These are phyloP conservation scores for Philotrypesis tridentata DNA, from an alignment of 1,140 invertebrate genomes.

Conservation along the genomic window DNA sequence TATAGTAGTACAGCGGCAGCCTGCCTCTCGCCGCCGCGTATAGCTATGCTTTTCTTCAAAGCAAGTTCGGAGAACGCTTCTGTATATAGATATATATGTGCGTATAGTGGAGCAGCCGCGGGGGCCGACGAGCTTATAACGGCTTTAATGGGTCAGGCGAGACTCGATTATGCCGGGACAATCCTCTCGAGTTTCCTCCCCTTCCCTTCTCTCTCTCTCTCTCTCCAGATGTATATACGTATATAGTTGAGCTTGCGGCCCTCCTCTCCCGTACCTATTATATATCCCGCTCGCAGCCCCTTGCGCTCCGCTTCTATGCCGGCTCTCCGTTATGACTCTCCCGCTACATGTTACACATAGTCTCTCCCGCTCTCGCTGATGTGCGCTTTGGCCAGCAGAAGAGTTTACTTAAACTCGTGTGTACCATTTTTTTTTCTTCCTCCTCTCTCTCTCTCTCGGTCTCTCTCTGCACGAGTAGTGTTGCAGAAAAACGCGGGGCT, in stretches of 20 bases:
- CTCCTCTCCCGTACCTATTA: too few relatives aligned
- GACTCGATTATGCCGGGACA: constrained; percentile 61
- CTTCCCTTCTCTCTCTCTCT: too few relatives aligned
- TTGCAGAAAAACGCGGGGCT: not conserved
- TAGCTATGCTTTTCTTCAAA: too few relatives aligned
- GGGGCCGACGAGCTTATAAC: constrained; percentile 25
- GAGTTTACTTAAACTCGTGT: not conserved
- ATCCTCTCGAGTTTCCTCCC: constrained; percentile 56
- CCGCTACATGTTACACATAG: not conserved
- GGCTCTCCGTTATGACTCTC: not conserved
- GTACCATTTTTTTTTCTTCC: too few relatives aligned
- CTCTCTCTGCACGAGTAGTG: not conserved
- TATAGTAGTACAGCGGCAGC: too few relatives aligned
- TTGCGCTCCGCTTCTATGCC: too few relatives aligned
- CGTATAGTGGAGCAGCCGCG: too few relatives aligned
- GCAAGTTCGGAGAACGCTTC: constrained; percentile 46
- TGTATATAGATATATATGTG: too few relatives aligned
- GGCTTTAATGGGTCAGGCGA: constrained; percentile 59
- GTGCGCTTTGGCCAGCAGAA: not conserved
- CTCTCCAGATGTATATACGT: too few relatives aligned
- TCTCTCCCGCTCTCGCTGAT: not conserved
- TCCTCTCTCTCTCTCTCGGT: too few relatives aligned
- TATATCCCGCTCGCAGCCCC: too few relatives aligned
- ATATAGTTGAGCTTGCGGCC: too few relatives aligned
- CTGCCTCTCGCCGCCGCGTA: not conserved